Evolutionary conservation across 2,113 vertebrate species (phyloP).

Genomic region (Paradoxurus hermaphroditus): DNA sequence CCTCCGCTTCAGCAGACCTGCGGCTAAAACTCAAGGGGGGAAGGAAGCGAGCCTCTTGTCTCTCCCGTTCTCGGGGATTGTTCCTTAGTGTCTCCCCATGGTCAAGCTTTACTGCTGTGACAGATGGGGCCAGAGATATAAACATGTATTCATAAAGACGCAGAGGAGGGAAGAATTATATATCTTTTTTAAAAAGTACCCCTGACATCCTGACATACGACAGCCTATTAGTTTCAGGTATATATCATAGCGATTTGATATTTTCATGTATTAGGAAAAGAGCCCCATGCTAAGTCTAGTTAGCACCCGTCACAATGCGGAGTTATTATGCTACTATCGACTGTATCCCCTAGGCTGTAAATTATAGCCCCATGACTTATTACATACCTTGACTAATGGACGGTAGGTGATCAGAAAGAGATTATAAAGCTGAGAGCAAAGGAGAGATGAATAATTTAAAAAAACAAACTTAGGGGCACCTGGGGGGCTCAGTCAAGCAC

Average conservation of each 20-base stretch:
- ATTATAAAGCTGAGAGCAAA: constrained; percentile 13
- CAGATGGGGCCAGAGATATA: neutral
- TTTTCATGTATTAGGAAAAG: neutral
- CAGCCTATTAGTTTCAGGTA: neutral
- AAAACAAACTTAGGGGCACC: neutral
- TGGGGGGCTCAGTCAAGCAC: too few relatives aligned
- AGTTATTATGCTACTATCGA: neutral
- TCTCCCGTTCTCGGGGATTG: neutral
- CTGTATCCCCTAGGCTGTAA: neutral
- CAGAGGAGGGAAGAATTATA: neutral
- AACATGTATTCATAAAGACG: neutral
- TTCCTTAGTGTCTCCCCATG: neutral
- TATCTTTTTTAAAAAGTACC: neutral
- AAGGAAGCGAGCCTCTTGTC: neutral
- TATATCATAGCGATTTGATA: neutral
- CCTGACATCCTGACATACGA: neutral
- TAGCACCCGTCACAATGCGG: neutral
- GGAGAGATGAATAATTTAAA: neutral
- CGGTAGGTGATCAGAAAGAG: neutral
- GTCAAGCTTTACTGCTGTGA: neutral
- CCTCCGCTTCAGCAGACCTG: neutral
- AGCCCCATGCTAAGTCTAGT: neutral
- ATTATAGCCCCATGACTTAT: neutral
- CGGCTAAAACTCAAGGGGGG: neutral
- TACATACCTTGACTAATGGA: neutral